Evolutionary conservation across 2,888 invertebrate species (phyloP), one percentile per base, ranked within the genome.

Genomic region (Caenorhabditis sp.): DNA sequence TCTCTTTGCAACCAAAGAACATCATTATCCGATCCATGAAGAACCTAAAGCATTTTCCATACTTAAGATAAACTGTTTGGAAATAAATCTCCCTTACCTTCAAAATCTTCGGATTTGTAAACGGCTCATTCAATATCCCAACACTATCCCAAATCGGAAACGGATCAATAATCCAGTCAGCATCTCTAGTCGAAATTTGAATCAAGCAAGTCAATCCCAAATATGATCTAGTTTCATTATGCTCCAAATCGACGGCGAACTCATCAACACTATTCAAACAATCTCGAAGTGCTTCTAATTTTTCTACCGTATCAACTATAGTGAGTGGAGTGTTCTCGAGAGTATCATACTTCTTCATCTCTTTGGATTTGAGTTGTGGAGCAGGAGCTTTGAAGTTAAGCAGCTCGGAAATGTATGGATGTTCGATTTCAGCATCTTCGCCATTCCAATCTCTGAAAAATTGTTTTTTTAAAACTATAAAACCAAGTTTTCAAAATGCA

Each of bases 1-100:
- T 99, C 99, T 20, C 95, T 91, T 88, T 99, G 99, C 36, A 99
- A 89, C 97, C 99, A 99, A 38, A 92, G 90, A 21, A 99, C 91
- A 87, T 99, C 97, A 70, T 88, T 90, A 68, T 93, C 92, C 0
- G 95, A 93, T 12, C 97, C 97, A 88, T 99, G 99, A 81, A 99
- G 92, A 5, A 95, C 91, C 31, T 31, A 93, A 93, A n/a, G n/a
- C n/a, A n/a, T n/a, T n/a, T 85, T 5, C 84, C 36, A 31, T 10
- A 38, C 7, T 38, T 23, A 58, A 58, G 27, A 17, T 21, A 14
- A 3, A 54, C 10, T 10, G 31, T 31, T 31, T 31, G 31, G 17
- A 23, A 31, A 23, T 17, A 38, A 31, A 59, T 14, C 43, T 17
- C 5, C 95, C 31, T 4, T 31, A 31, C 31, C 91, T 99, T 99